These are phyloP conservation scores for Coracopsis vasa DNA, from an alignment of 2,113 vertebrate genomes.

Conservation along the genomic window DNA sequence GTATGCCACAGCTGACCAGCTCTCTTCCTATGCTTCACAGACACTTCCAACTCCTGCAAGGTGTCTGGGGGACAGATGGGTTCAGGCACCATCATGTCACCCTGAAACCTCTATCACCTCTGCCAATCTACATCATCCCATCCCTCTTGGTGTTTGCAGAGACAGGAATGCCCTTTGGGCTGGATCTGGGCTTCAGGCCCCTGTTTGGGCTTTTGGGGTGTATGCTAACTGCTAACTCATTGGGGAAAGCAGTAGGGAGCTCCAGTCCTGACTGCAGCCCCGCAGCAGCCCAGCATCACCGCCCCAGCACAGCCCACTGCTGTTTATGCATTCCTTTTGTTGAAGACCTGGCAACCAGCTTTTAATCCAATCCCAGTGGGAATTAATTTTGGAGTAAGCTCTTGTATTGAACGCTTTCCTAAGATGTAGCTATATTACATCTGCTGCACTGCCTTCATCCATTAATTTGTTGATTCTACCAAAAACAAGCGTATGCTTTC, in stretches of 20 bases:
- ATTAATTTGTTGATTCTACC: slow-evolving; percentile 40
- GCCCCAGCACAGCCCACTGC: fast-evolving
- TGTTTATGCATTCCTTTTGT: slow-evolving; percentile 7
- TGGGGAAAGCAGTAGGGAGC: neutral
- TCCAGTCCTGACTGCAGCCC: neutral
- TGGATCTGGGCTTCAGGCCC: neutral
- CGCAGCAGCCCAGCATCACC: neutral
- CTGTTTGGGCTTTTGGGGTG: neutral
- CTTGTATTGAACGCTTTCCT: neutral
- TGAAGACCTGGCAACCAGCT: slow-evolving; percentile 30
- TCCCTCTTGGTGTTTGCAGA: neutral
- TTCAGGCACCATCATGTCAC: neutral
- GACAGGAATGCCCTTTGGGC: neutral
- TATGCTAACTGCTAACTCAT: neutral
- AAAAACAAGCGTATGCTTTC: neutral
- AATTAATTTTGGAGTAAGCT: slow-evolving; percentile 34
- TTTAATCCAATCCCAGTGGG: neutral
- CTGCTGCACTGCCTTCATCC: slow-evolving; percentile 6
- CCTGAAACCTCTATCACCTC: neutral
- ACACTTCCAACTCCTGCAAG: neutral
- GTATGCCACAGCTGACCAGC: neutral
- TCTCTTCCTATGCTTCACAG: neutral
- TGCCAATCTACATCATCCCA: neutral
- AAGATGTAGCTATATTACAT: neutral
- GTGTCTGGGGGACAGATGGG: neutral